These are phyloP conservation scores for Paramisgurnus dabryanus DNA, from an alignment of 2,113 vertebrate species.

Conservation along the genomic window DNA sequence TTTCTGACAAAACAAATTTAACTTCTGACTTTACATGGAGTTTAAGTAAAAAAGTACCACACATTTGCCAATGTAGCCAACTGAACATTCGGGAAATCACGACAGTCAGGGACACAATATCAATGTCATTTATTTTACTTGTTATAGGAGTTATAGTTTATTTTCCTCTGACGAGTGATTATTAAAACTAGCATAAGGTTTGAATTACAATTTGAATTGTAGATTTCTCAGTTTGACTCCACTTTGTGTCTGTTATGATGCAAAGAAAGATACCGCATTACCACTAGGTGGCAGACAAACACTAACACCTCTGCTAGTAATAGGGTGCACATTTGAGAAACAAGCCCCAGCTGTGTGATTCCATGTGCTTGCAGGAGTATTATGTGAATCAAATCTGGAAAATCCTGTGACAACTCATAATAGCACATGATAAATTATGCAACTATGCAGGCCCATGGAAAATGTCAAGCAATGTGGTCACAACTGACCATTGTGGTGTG, in stretches of 20 bases:
- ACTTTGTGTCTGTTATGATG: not conserved
- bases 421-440: not conserved
- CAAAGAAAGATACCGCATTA: not conserved
- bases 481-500: too few species aligned
- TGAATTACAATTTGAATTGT: too few species aligned
- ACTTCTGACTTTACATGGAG: too few species aligned
- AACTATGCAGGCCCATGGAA: not conserved
- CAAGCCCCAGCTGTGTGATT: not conserved
- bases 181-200: too few species aligned
- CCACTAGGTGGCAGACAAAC: slow-evolving; percentile 43
- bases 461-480: not conserved
- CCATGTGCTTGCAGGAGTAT: not conserved
- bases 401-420: not conserved
- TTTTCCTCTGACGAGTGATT: too few species aligned
- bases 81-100: too few species aligned
- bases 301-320: not conserved
- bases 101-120: too few species aligned
- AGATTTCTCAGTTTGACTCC: not conserved
- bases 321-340: not conserved
- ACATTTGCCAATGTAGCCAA: too few species aligned
- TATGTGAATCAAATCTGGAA: not conserved
- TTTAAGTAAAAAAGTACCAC: too few species aligned
- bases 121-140: too few species aligned
- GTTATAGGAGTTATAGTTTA: too few species aligned
- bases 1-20: too few species aligned